These are phyloP conservation scores for Drosophila meridiana DNA, from an alignment of 2,888 invertebrate genomes.

Conservation along the genomic window DNA sequence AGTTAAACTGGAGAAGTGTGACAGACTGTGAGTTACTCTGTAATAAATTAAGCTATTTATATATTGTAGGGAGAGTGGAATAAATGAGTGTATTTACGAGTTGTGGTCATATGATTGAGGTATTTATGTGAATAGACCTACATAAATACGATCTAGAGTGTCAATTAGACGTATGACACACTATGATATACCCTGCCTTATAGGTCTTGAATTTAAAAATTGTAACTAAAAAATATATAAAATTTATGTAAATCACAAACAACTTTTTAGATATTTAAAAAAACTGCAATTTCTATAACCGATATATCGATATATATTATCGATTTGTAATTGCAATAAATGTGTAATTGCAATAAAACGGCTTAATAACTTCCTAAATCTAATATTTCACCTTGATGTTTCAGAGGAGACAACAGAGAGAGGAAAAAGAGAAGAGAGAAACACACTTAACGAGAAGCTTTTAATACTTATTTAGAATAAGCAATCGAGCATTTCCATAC, in stretches of 20 bases:
- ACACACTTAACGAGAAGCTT: too few species aligned
- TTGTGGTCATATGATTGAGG: background rate
- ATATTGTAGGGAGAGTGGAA: background rate
- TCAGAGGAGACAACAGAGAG: too few species aligned
- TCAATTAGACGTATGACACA: background rate
- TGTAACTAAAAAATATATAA: background rate
- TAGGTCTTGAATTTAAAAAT: background rate
- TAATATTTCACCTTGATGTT: too few species aligned
- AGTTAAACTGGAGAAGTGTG: background rate
- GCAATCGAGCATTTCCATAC: background rate
- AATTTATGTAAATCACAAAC: too few species aligned
- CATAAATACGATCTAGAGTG: background rate
- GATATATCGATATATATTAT: too few species aligned
- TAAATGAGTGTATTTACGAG: background rate
- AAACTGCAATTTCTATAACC: too few species aligned
- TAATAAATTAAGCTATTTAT: background rate
- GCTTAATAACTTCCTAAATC: too few species aligned
- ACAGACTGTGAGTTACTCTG: background rate
- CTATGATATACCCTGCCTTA: background rate
- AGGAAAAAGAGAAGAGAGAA: too few species aligned
- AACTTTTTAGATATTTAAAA: too few species aligned
- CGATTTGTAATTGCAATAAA: too few species aligned
- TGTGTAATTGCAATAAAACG: too few species aligned
- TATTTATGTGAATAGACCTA: background rate
- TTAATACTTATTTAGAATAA: too few species aligned